A percentile compares a stretch with the other conserved stretches of the same genome.
These are phyloP conservation scores for Tachina lurida DNA, from an alignment of 2,888 invertebrate genomes.

Conservation along the genomic window DNA sequence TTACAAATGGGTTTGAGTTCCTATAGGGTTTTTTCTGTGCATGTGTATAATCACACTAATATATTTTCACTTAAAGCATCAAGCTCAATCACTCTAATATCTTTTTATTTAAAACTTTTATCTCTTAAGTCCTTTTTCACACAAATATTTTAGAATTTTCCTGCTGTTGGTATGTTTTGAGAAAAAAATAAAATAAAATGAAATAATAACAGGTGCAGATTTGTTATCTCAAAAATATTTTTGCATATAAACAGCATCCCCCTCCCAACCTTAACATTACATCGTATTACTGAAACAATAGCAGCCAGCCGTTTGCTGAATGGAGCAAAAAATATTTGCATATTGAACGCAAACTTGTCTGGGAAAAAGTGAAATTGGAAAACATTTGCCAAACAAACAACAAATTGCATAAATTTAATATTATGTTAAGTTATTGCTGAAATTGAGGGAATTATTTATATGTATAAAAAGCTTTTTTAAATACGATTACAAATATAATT, in stretches of 20 bases:
- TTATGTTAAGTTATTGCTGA: neutral
- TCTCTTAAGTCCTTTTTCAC: neutral
- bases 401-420: neutral
- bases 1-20: too few relatives aligned
- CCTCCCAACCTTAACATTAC: too few relatives aligned
- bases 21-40: too few relatives aligned
- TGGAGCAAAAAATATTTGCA: too few relatives aligned
- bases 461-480: neutral
- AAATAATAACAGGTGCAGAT: slow-evolving; percentile 36
- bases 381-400: slow-evolving; percentile 2
- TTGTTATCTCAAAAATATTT: slow-evolving; percentile 4
- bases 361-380: neutral
- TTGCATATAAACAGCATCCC: slow-evolving; percentile 13
- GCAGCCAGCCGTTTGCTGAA: neutral
- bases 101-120: neutral
- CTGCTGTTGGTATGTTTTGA: neutral
- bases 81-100: too few relatives aligned
- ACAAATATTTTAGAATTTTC: neutral
- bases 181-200: neutral
- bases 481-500: too few relatives aligned
- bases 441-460: neutral
- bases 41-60: too few relatives aligned
- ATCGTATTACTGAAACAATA: too few relatives aligned
- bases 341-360: slow-evolving; percentile 3
- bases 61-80: too few relatives aligned